phyloP scores from a whole-genome alignment of 1,140 invertebrate species.

The Linepithema humile region DNA sequence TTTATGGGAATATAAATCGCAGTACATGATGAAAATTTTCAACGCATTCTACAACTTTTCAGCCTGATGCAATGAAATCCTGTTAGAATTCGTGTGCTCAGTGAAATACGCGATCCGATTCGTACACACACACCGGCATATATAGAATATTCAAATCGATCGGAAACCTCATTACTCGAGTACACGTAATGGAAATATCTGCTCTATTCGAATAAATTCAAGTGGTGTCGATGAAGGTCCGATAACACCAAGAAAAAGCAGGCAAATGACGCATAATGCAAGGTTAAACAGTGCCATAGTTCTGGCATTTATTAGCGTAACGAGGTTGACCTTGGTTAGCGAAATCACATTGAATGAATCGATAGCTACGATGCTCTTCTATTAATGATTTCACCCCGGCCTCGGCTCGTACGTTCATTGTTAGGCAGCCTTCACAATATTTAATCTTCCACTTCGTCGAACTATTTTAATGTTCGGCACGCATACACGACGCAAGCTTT shows the following conservation, averaged over 20 bases:
- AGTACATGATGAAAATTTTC: no score
- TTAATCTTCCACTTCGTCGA: not conserved
- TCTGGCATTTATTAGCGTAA: slow-evolving; percentile 22
- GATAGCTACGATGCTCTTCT: not conserved
- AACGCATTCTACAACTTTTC: no score
- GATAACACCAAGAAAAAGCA: slow-evolving; percentile 7
- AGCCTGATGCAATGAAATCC: not conserved
- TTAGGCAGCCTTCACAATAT: not conserved
- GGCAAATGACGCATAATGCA: slow-evolving; percentile 14
- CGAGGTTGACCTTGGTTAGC: slow-evolving; percentile 6
- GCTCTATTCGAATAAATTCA: not conserved
- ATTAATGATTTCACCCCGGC: not conserved
- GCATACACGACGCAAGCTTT: not conserved
- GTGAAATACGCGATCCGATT: not conserved
- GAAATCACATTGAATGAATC: slow-evolving; percentile 24
- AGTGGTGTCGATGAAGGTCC: not conserved
- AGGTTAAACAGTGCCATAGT: slow-evolving; percentile 1
- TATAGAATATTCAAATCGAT: not conserved
- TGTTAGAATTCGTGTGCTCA: not conserved
- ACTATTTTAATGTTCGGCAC: not conserved
- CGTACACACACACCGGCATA: not conserved
- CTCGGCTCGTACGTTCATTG: not conserved
- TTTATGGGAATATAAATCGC: not conserved
- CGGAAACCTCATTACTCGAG: slow-evolving; percentile 24
- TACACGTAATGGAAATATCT: slow-evolving; percentile 14